A percentile compares a stretch with the other conserved stretches of the same genome.
These are phyloP conservation scores for Malurus elegans DNA, from an alignment of 2,113 vertebrate species.

Conservation along the genomic window DNA sequence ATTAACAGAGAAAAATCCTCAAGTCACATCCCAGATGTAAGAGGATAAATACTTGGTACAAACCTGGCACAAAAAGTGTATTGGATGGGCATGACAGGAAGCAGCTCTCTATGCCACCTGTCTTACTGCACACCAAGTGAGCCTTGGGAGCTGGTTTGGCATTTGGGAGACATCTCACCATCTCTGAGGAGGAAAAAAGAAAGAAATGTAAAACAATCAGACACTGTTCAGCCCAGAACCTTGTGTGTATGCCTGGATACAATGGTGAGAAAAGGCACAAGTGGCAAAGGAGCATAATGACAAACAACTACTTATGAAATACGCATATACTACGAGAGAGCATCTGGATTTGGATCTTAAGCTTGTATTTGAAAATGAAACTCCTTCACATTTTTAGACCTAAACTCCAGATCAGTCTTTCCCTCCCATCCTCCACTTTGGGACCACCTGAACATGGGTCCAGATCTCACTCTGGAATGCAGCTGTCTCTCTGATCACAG, in stretches of 20 bases:
- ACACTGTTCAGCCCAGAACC: background rate
- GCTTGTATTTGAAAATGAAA: background rate
- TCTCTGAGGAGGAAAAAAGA: constrained; percentile 77
- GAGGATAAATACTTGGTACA: background rate
- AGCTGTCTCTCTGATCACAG: background rate
- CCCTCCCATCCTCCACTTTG: background rate
- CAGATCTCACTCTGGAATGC: background rate
- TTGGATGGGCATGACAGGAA: constrained; percentile 88
- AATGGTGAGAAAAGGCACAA: background rate
- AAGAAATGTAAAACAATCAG: background rate
- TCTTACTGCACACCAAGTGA: constrained; percentile 86
- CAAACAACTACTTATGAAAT: background rate
- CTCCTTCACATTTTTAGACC: background rate
- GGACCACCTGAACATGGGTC: background rate
- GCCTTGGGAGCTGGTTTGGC: constrained; percentile 79
- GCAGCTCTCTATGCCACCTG: constrained; percentile 85
- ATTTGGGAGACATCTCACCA: constrained; percentile 83
- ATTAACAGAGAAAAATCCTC: background rate
- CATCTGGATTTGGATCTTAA: background rate
- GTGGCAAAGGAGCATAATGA: background rate
- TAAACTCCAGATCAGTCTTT: background rate
- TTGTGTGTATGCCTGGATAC: background rate
- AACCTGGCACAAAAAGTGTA: constrained; percentile 89
- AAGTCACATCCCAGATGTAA: background rate
- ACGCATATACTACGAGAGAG: background rate